A percentile compares a stretch with the other conserved stretches of the same genome.
Evolutionary conservation across 2,888 invertebrate species (phyloP).

Genomic region (Meteorus cinctellus): DNA sequence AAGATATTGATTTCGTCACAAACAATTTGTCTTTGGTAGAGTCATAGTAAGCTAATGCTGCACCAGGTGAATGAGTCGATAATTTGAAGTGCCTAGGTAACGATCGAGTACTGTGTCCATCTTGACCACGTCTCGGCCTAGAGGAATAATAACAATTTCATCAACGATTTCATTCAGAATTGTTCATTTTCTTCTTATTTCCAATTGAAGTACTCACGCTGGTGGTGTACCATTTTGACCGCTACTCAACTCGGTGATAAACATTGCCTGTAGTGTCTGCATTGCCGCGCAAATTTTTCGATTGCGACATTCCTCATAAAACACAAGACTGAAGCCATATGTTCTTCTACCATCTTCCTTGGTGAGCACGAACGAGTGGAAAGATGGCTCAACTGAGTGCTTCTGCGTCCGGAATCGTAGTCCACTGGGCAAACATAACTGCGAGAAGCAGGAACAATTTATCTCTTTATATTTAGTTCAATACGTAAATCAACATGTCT

Average conservation of each 20-base stretch:
- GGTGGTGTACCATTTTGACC: constrained; percentile 77
- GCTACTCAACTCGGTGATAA: constrained; percentile 90
- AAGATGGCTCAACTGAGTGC: constrained; percentile 87
- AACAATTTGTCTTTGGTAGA: constrained; percentile 94
- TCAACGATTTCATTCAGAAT: neutral
- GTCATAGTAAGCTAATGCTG: constrained; percentile 92
- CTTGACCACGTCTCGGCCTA: constrained; percentile 72
- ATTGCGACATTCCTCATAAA: constrained; percentile 96
- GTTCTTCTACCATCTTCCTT: constrained; percentile 96
- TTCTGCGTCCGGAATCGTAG: constrained; percentile 96
- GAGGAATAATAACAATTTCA: constrained; percentile 33
- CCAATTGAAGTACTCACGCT: constrained; percentile 59
- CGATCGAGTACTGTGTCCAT: constrained; percentile 85
- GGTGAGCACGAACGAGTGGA: constrained; percentile 98
- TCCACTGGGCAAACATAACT: constrained; percentile 97
- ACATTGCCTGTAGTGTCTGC: constrained; percentile 96
- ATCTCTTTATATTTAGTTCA: neutral
- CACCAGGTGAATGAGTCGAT: constrained; percentile 83
- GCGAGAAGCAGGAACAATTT: constrained; percentile 45
- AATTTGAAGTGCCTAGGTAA: constrained; percentile 93
- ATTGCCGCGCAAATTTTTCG: constrained; percentile 95
- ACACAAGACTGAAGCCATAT: constrained; percentile 95
- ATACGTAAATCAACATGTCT: neutral
- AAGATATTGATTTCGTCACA: constrained; percentile 95
- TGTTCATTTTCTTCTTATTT: neutral